These are phyloP conservation scores for Porites australiensis DNA, from an alignment of 64 coral and sea anemone genomes.

Conservation along the genomic window DNA sequence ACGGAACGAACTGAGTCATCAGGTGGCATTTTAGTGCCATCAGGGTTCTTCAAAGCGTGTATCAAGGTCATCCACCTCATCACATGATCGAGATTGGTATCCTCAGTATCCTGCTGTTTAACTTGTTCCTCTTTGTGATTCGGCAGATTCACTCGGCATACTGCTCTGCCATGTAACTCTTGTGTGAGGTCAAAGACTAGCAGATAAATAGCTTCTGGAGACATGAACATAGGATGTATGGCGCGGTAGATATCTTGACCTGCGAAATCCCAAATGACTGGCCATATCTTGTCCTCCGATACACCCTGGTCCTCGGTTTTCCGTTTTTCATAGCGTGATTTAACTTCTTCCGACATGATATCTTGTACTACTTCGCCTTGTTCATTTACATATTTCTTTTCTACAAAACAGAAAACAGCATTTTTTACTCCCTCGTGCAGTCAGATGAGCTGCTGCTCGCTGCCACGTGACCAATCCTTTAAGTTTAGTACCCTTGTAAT, in stretches of 20 bases:
- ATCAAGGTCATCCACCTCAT: constrained; percentile 26
- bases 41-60: background rate
- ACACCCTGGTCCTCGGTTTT: no score
- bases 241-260: constrained; percentile 2
- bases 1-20: no score
- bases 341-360: background rate
- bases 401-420: no score
- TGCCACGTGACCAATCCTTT: no score
- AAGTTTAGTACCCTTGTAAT: no score
- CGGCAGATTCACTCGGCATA: background rate
- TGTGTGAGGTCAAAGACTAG: constrained; percentile 1
- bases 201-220: background rate
- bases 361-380: no score
- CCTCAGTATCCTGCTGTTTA: background rate
- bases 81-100: background rate
- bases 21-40: background rate
- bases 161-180: background rate
- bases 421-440: no score
- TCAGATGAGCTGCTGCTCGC: no score
- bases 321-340: background rate
- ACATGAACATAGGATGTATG: constrained; percentile 30
- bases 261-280: constrained; percentile 14
- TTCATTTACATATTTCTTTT: no score
- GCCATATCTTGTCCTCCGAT: background rate
- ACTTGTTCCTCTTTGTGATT: background rate